Conservation (phyloP, 2,888 invertebrate species). For the Phyllotreta cruciferae region DNA sequence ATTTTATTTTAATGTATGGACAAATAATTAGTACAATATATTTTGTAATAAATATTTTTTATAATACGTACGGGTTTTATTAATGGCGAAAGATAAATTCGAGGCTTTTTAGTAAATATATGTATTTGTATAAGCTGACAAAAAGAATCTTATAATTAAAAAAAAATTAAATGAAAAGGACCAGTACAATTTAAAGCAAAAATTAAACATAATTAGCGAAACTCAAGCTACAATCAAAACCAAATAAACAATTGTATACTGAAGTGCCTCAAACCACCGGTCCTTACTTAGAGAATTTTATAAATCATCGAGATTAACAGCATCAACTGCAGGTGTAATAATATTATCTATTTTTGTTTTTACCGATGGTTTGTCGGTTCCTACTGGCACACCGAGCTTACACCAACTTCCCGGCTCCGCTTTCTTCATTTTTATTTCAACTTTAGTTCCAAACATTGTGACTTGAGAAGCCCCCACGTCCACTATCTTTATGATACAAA, state of each 20-base stretch:
- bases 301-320: slow-evolving; percentile 79
- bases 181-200: slow-evolving; percentile 3
- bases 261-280: no score
- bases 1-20: slow-evolving; percentile 27
- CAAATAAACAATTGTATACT: background rate
- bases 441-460: slow-evolving; percentile 86
- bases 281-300: slow-evolving; percentile 35
- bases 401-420: slow-evolving; percentile 85
- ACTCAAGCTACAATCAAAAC: slow-evolving; percentile 1
- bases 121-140: background rate
- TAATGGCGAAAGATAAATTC: background rate
- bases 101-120: background rate
- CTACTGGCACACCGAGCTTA: slow-evolving; percentile 70
- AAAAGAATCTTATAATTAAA: background rate
- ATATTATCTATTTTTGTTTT: slow-evolving; percentile 58
- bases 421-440: slow-evolving; percentile 91
- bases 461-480: slow-evolving; percentile 74
- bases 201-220: background rate
- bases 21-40: slow-evolving; percentile 28
- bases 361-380: slow-evolving; percentile 27
- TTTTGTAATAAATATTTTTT: slow-evolving; percentile 24
- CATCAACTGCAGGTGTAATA: slow-evolving; percentile 64
- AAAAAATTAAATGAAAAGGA: slow-evolving; percentile 8
- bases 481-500: slow-evolving; percentile 70
- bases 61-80: background rate